Conservation (phyloP, 1,140 invertebrate species). For the Stenopsyche tienmushanensis region DNA sequence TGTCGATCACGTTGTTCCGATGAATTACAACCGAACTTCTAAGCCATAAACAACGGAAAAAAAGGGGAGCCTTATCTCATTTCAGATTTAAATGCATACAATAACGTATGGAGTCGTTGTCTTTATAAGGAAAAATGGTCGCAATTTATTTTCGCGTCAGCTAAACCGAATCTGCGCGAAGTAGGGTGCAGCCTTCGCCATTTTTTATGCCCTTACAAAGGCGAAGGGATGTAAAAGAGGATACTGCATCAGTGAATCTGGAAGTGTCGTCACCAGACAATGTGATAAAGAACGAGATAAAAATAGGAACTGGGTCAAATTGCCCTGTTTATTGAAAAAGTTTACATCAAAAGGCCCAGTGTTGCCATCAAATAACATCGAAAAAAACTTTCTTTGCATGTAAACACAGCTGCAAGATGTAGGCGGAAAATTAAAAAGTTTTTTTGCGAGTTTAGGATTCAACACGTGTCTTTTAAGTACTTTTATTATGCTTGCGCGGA, state of each 20-base stretch:
- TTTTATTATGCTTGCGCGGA: not conserved
- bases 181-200: not conserved
- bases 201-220: not conserved
- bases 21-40: too few species aligned
- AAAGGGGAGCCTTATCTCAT: too few species aligned
- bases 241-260: not conserved
- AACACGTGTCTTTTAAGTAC: not conserved
- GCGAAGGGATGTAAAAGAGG: not conserved
- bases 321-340: constrained; percentile 22
- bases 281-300: not conserved
- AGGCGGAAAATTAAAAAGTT: constrained; percentile 17
- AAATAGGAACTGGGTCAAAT: constrained; percentile 11
- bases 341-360: not conserved
- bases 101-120: too few species aligned
- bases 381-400: constrained; percentile 12
- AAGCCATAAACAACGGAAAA: too few species aligned
- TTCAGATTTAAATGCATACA: too few species aligned
- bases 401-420: not conserved
- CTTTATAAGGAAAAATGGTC: too few species aligned
- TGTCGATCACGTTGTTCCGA: too few species aligned
- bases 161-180: too few species aligned
- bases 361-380: too few species aligned
- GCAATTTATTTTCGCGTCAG: too few species aligned
- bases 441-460: not conserved
- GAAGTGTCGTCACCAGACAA: not conserved